Base-by-base conservation (phyloP, 2,797 vertebrate genomes). In the Amniataba percoides region DNA sequence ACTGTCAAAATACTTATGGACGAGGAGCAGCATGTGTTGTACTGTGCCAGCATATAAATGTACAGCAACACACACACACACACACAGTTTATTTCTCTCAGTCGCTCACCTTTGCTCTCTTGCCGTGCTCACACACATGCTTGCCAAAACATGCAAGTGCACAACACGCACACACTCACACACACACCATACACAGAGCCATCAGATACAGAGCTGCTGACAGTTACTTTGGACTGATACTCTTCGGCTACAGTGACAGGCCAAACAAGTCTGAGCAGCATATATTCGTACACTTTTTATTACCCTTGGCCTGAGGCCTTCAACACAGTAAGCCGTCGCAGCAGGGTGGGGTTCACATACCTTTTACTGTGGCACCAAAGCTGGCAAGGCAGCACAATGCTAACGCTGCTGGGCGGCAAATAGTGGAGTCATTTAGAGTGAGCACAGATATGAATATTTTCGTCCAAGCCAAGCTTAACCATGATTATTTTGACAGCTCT, bases 261-360 rank as follows among this genome's bases (percentile, higher is more conserved):
- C 78, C 67, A 76, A 94, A 93, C 96, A 96, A 95, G 96, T 94
- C 95, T 88, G 93, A 90, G 94, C 96, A 96, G 91, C 91, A 77
- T 81, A 88, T 86, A 66, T 92, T 58, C 34, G 93, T 94, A 91
- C 36, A 88, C 81, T 78, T 91, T 91, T 94, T 89, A 90, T 90
- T 91, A 88, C 92, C 72, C 83, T 80, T 80, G 66, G 94, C 96
- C 95, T 40, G 0, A 82, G 95, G 96, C 78, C 75, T 84, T 79
- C 59, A 51, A 80, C 83, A 86, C 85, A 92, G 91, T 95, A 96
- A 93, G 95, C 84, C 96, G 80, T 87, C 75, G 89, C 94, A 88
- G 83, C 71, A 85, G 85, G 92, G 90, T 79, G 87, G 75, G 87
- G 80, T 81, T 69, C 76, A 71, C n/a, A 34, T 74, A 79, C 78